Base-by-base conservation (phyloP, 2,113 vertebrate genomes). In the Solea solea region DNA sequence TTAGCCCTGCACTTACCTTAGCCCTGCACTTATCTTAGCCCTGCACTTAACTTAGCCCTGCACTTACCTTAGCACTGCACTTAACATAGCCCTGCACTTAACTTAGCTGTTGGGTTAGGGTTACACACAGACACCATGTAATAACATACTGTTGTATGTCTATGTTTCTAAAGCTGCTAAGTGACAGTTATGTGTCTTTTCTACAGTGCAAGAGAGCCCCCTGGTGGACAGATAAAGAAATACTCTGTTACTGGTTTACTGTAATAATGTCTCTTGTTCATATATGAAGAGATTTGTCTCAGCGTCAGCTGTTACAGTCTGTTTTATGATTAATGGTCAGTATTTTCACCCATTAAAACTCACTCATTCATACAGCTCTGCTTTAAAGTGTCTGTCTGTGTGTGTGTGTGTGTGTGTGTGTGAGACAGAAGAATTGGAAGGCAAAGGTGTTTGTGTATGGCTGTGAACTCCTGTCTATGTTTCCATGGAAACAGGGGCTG, bases 211-310 rank as follows among this genome's bases (percentile, higher is more conserved):
- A 81, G 27, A 76, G 69, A 25, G 66, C 90, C 82, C 82, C 74
- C 88, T 91, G 57, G 78, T 91, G 90, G 88, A 60, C 70, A 76
- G 56, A 70, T 46, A 3, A 16, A 34, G 6, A 71, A 60, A 48
- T 10, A 21, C 27, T 74, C 11, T 46, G 13, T 52, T 28, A 53
- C 13, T 34, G 34, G 34, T 0, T 34, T 34, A 6, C 34, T 34
- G 34, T 34, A 34, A 34, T 4, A 34, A 34, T 34, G 34, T 34
- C 34, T 34, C 34, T 4, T 34, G 34, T 34, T 34, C 34, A 34
- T 34, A 34, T 34, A 34, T 34, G 2, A 34, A 34, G 3, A 34
- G 34, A 34, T 34, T 34, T 4, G 5, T 34, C 34, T 34, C 34
- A 4, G 5, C 34, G 34, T 34, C 34, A 3, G 5, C 34, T 34